Percentiles rank a stretch among this genome's conserved stretches.
These are phyloP conservation scores for Dendroctonus ponderosae DNA, from an alignment of 1,140 invertebrate species.

Conservation along the genomic window DNA sequence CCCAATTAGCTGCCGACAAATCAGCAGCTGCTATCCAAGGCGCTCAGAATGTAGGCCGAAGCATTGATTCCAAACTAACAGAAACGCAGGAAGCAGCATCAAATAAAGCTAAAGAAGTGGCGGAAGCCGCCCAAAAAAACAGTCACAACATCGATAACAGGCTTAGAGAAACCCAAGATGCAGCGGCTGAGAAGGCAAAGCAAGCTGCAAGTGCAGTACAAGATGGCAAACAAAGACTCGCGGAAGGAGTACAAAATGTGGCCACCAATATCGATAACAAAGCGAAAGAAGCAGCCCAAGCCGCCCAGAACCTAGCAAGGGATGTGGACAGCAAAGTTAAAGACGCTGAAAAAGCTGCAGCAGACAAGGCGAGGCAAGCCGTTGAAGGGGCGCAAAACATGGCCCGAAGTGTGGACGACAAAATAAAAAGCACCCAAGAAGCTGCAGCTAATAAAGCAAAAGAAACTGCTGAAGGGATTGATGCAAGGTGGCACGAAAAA, in stretches of 20 bases:
- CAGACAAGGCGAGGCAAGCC: conserved; percentile 7
- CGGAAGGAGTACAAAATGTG: conserved; percentile 15
- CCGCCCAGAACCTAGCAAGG: conserved; percentile 29
- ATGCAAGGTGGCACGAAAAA: conserved; percentile 8
- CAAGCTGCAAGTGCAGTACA: conserved; percentile 9
- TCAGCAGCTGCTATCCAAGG: neutral
- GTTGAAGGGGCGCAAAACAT: conserved; percentile 18
- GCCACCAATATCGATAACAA: conserved; percentile 24
- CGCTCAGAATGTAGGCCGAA: conserved; percentile 14
- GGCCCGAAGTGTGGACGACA: conserved; percentile 21
- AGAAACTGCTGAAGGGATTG: conserved; percentile 1
- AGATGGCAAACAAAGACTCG: conserved; percentile 1
- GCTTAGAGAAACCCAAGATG: conserved; percentile 23
- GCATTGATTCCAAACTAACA: conserved; percentile 27
- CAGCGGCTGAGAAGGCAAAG: conserved; percentile 13
- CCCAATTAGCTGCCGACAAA: neutral
- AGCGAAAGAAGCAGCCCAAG: conserved; percentile 29
- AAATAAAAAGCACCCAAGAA: conserved; percentile 11
- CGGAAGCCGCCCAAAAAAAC: conserved; percentile 28
- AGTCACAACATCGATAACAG: conserved; percentile 31
- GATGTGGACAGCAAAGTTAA: conserved; percentile 30
- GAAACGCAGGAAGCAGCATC: conserved; percentile 10
- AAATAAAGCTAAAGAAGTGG: conserved; percentile 16
- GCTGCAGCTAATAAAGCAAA: conserved; percentile 9
- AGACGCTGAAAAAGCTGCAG: conserved; percentile 12